Evolutionary conservation across 2,888 invertebrate genomes (phyloP).

Genomic region (Parasteatoda lunata): DNA sequence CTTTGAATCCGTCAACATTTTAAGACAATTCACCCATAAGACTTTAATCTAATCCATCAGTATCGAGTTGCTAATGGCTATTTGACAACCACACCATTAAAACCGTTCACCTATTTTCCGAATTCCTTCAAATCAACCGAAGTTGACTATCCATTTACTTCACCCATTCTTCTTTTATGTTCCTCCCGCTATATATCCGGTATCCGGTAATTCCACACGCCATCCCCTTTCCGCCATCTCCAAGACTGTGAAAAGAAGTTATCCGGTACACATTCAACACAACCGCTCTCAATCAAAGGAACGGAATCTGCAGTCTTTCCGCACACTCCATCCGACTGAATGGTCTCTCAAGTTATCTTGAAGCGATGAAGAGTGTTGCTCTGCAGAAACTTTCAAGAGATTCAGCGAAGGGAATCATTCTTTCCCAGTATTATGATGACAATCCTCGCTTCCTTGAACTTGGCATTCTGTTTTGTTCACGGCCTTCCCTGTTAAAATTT

Average conservation of each 20-base stretch:
- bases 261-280: constrained; percentile 30
- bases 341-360: constrained; percentile 35
- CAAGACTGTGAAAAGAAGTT: constrained; percentile 6
- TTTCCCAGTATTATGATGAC: constrained; percentile 41
- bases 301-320: constrained; percentile 25
- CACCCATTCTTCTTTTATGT: background rate
- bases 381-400: constrained; percentile 15
- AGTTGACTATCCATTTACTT: background rate
- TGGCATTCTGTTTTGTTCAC: constrained; percentile 17
- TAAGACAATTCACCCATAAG: too few species aligned
- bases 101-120: too few species aligned
- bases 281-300: constrained; percentile 32
- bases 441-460: constrained; percentile 12
- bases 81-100: background rate
- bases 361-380: background rate
- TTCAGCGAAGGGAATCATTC: constrained; percentile 29
- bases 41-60: too few species aligned
- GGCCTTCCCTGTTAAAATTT: background rate
- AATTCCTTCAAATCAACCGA: background rate
- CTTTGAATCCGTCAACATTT: too few species aligned
- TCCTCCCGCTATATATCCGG: background rate
- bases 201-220: constrained; percentile 1
- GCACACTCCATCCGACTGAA: constrained; percentile 9
- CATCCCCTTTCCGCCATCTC: background rate
- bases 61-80: background rate